Conservation (phyloP, 1,140 invertebrate species). For the Portunus trituberculatus region DNA sequence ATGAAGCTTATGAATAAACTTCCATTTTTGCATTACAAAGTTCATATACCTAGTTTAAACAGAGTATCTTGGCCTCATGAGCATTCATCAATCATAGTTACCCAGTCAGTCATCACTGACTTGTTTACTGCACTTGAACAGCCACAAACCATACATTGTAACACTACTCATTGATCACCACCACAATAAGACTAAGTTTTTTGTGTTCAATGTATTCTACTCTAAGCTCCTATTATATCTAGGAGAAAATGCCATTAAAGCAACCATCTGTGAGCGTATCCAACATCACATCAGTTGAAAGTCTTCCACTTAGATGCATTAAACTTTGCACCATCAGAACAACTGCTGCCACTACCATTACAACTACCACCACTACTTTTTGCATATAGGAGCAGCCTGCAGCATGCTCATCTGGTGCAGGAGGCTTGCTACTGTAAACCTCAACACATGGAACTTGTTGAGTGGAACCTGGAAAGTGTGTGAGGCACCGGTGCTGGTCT, state of each 20-base stretch:
- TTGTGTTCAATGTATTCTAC: too few species aligned
- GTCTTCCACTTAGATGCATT: too few species aligned
- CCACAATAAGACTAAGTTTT: too few species aligned
- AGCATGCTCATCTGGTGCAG: slow-evolving; percentile 62
- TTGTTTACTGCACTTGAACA: too few species aligned
- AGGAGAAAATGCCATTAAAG: too few species aligned
- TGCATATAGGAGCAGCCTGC: slow-evolving; percentile 44
- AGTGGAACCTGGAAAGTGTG: slow-evolving; percentile 61
- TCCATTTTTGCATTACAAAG: background rate
- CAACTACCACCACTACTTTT: slow-evolving; percentile 40
- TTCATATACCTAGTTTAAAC: background rate
- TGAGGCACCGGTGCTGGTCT: slow-evolving; percentile 38
- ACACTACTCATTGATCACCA: too few species aligned
- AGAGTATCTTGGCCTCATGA: background rate
- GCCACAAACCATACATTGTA: too few species aligned
- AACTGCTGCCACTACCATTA: background rate
- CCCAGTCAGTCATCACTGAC: too few species aligned
- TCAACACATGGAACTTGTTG: slow-evolving; percentile 57
- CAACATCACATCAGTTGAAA: too few species aligned
- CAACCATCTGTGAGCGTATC: too few species aligned
- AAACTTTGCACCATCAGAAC: background rate
- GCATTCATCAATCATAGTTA: too few species aligned
- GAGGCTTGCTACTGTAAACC: slow-evolving; percentile 67
- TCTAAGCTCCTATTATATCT: too few species aligned
- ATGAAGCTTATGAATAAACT: background rate